Base-by-base conservation (phyloP, 2,113 vertebrate genomes). In the Marmota monax region DNA sequence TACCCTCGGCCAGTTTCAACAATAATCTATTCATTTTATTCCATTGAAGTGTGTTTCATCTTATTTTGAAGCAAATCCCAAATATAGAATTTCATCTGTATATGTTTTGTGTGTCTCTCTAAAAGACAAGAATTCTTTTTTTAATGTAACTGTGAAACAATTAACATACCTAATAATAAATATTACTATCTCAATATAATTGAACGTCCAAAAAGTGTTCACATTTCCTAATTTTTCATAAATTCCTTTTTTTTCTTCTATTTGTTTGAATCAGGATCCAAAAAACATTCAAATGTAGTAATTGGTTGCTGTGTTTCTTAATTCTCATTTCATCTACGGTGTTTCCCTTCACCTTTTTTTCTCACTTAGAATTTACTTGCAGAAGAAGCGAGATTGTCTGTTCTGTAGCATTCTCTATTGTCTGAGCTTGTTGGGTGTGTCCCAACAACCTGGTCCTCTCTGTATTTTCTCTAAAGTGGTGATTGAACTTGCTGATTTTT, bases 21-120 rank as follows among this genome's bases (percentile, higher is more conserved):
- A 89, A 85, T 90, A 45, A 58, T 42, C 22, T 69, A 32, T 22
- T 4, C 20, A 20, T 48, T 88, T 72, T 48, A 22, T 34, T 63
- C 48, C 61, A 32, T 3, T 70, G 77, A 72, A 45, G 34, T 77
- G 11, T 42, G n/a, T 56, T 27, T 29, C 17, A 3, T 73, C 16
- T 79, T 87, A 80, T 92, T 90, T 51, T 85, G 51, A 70, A 78
- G 39, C 51, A 78, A 91, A 77, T 39, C 25, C 6, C 45, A 7
- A 87, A 76, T 76, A 23, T 4, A 20, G 58, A 74, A 86, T 86
- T 93, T 80, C 34, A 48, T 27, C 79, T 45, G 37, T 56, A 79
- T 84, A 80, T 72, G 79, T 89, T 93, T 84, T 77, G 29, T 77
- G 23, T 94, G 56, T 83, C 23, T 83, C 39, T 48, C 83, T 80